Evolutionary conservation across 2,888 invertebrate genomes (phyloP).

Genomic region (Eubasilissa splendida): DNA sequence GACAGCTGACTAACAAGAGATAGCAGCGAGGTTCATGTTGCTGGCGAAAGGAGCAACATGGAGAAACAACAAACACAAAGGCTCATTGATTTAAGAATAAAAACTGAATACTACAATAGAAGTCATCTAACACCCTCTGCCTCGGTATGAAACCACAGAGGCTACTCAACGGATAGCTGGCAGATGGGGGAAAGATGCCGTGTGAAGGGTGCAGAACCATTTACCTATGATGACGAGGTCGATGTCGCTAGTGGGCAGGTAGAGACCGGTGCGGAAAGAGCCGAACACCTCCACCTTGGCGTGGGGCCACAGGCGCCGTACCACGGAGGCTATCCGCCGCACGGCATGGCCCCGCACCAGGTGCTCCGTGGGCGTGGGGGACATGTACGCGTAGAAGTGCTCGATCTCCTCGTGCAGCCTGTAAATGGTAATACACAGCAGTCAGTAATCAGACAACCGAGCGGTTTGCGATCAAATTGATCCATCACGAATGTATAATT

Average conservation of each 20-base stretch:
- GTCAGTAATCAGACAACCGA: background rate
- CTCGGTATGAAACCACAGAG: too few species aligned
- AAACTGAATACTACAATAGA: too few species aligned
- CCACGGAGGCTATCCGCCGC: conserved; percentile 88
- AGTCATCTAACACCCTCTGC: too few species aligned
- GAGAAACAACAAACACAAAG: too few species aligned
- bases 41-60: too few species aligned
- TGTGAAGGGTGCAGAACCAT: conserved; percentile 57
- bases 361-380: conserved; percentile 93
- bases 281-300: conserved; percentile 98
- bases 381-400: conserved; percentile 96
- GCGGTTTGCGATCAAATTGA: too few species aligned
- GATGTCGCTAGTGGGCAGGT: conserved; percentile 94
- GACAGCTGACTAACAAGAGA: too few species aligned
- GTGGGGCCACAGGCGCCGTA: conserved; percentile 92
- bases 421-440: conserved; percentile 54
- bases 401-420: conserved; percentile 98
- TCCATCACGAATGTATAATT: too few species aligned
- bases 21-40: too few species aligned
- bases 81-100: too few species aligned
- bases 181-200: too few species aligned
- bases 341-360: conserved; percentile 91
- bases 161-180: too few species aligned
- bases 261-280: conserved; percentile 96
- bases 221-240: conserved; percentile 77